phyloP scores from a whole-genome alignment of 2,888 invertebrate genomes.

The Tiliacea citrago region DNA sequence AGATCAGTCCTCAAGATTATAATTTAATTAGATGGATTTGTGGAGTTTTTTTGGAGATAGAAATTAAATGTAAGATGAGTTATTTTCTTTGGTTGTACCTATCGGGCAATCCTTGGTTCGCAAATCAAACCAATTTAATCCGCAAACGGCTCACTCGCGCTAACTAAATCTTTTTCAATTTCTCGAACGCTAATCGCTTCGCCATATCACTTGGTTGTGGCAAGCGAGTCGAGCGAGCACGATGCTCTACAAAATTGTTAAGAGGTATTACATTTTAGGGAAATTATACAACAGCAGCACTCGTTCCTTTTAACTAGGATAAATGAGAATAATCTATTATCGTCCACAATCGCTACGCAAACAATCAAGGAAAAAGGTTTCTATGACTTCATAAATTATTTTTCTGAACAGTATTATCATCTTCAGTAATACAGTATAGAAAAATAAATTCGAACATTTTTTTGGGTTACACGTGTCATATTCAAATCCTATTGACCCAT shows the following conservation, averaged over 20 bases:
- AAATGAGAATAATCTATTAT: neutral
- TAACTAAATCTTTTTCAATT: constrained; percentile 84
- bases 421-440: neutral
- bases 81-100: constrained; percentile 61
- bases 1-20: constrained; percentile 41
- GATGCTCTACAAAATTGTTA: constrained; percentile 29
- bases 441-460: neutral
- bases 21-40: constrained; percentile 51
- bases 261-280: constrained; percentile 18
- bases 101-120: constrained; percentile 69
- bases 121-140: constrained; percentile 84
- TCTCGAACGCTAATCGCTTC: constrained; percentile 78
- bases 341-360: neutral
- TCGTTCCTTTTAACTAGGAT: neutral
- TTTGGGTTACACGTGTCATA: constrained; percentile 2
- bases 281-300: too few species aligned
- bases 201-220: constrained; percentile 52
- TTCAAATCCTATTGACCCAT: constrained; percentile 32
- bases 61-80: constrained; percentile 45
- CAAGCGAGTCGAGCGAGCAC: constrained; percentile 29
- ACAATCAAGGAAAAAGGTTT: constrained; percentile 22
- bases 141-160: constrained; percentile 77
- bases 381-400: constrained; percentile 6
- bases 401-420: neutral
- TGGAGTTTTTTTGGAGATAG: constrained; percentile 32